These are phyloP conservation scores for Odontocerum albicorne DNA, from an alignment of 2,888 invertebrate genomes.

Conservation along the genomic window DNA sequence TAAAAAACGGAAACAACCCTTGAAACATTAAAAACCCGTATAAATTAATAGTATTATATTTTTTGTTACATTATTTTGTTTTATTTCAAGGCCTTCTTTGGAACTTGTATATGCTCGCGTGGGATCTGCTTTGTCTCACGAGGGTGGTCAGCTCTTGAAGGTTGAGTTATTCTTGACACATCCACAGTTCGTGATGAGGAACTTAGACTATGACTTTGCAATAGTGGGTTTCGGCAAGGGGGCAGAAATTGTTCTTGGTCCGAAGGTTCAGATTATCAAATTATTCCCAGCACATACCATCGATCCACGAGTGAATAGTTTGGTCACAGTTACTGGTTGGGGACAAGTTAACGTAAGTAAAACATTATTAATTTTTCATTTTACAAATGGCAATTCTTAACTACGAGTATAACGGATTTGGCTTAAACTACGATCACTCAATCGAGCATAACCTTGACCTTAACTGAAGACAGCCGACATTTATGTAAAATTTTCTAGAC, in stretches of 20 bases:
- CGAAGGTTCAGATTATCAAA: not conserved
- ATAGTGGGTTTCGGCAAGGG: slow-evolving; percentile 33
- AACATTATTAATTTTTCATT: not conserved
- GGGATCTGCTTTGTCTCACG: slow-evolving; percentile 39
- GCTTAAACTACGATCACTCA: no score
- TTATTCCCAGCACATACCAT: slow-evolving; percentile 10
- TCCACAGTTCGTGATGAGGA: slow-evolving; percentile 38
- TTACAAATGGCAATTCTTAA: no score
- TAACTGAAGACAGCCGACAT: no score
- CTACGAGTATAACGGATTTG: no score
- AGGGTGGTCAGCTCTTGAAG: slow-evolving; percentile 39
- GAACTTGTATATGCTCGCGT: slow-evolving; percentile 37
- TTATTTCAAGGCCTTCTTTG: no score
- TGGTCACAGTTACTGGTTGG: slow-evolving; percentile 19
- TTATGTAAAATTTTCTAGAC: no score
- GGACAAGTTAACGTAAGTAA: slow-evolving; percentile 19
- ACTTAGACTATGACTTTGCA: slow-evolving; percentile 42
- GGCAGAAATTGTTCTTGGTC: not conserved
- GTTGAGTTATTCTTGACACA: slow-evolving; percentile 39
- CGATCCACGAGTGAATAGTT: slow-evolving; percentile 13
- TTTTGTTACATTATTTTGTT: no score
- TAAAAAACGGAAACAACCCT: no score
- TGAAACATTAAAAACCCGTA: no score
- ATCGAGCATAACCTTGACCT: no score
- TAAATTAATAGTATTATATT: no score